Percentiles rank a stretch among this genome's conserved stretches.
These are phyloP conservation scores for Mallotus villosus DNA, from an alignment of 2,797 vertebrate species.

Conservation along the genomic window DNA sequence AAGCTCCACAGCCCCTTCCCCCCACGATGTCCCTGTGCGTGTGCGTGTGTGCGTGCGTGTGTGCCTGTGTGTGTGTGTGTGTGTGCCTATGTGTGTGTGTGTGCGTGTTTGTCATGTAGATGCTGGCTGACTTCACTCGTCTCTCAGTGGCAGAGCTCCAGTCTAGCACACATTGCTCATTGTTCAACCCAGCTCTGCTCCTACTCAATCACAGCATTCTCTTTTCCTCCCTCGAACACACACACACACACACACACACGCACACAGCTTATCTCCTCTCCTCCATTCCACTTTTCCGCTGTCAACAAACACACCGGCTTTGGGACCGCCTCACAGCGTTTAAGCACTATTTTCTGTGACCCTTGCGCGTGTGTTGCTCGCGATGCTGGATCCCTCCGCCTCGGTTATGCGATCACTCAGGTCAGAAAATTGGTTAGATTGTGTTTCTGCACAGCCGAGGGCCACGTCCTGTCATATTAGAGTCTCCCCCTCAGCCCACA, in stretches of 20 bases:
- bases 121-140: constrained; percentile 42
- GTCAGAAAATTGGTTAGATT: constrained; percentile 30
- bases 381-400: neutral
- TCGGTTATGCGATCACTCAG: constrained; percentile 20
- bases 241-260: too few species aligned
- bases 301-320: neutral
- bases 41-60: neutral
- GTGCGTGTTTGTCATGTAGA: constrained; percentile 35
- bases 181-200: constrained; percentile 51
- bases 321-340: too few species aligned
- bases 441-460: constrained; percentile 35
- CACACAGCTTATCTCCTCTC: neutral
- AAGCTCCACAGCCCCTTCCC: constrained; percentile 22
- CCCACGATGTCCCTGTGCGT: constrained; percentile 13
- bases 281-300: neutral
- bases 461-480: constrained; percentile 41
- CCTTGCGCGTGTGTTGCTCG: neutral
- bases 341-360: too few species aligned
- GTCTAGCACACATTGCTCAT: constrained; percentile 56
- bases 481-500: constrained; percentile 20
- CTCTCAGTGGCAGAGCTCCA: constrained; percentile 47
- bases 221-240: neutral
- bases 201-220: constrained; percentile 50
- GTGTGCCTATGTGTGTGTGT: constrained; percentile 18
- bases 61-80: constrained; percentile 4